Conservation (phyloP, 1,140 invertebrate species). For the Nomia melanderi region DNA sequence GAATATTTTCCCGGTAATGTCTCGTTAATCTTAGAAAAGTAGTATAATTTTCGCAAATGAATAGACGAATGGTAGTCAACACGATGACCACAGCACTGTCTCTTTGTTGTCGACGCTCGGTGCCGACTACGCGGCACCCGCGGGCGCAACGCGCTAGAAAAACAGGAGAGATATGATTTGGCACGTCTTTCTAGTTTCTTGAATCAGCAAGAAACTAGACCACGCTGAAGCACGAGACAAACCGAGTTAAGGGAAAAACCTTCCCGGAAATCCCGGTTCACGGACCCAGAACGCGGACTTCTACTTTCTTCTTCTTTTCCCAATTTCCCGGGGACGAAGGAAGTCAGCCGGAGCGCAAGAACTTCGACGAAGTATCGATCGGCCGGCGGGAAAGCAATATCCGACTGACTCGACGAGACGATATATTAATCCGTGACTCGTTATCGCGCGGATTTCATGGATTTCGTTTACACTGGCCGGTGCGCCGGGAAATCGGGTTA, state of each 20-base stretch:
- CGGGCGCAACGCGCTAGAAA: neutral
- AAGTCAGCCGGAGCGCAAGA: conserved; percentile 33
- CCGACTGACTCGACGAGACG: conserved; percentile 24
- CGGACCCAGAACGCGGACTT: neutral
- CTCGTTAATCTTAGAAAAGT: no score
- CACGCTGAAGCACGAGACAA: neutral
- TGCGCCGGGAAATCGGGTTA: conserved; percentile 20
- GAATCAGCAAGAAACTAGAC: neutral
- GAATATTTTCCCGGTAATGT: no score
- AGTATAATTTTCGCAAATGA: no score
- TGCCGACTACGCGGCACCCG: neutral
- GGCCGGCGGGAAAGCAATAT: conserved; percentile 29
- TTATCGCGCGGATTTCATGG: conserved; percentile 24
- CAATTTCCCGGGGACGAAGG: conserved; percentile 5
- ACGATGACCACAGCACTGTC: no score
- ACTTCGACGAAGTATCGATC: conserved; percentile 46
- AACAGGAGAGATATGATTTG: neutral
- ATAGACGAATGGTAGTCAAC: no score
- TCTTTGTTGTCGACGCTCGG: neutral
- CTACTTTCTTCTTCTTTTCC: neutral
- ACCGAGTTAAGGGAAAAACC: neutral
- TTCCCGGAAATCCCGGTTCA: neutral
- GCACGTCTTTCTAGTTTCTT: neutral
- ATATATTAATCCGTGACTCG: conserved; percentile 46
- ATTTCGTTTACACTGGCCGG: conserved; percentile 31